A percentile compares a stretch with the other conserved stretches of the same genome.
Evolutionary conservation across 2,888 invertebrate species (phyloP).

Genomic region (Phymatocera aterrima): DNA sequence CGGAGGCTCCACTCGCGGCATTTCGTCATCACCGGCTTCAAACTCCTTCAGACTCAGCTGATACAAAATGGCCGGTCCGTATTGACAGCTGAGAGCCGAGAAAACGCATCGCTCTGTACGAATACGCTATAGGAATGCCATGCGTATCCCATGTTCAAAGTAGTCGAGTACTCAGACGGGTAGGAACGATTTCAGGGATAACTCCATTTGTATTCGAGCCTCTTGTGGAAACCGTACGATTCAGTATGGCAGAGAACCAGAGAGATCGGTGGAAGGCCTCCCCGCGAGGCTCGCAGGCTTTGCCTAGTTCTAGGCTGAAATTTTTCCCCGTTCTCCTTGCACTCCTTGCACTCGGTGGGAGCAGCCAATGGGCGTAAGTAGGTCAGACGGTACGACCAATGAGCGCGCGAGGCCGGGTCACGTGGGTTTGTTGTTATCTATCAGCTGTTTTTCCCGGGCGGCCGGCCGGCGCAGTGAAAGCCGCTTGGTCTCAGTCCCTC

Average conservation of each 20-base stretch:
- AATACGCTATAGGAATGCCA: neutral
- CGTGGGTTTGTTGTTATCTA: constrained; percentile 84
- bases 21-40: constrained; percentile 57
- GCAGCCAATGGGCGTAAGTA: constrained; percentile 77
- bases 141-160: neutral
- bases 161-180: constrained; percentile 3
- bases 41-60: constrained; percentile 61
- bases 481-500: constrained; percentile 67
- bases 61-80: constrained; percentile 58
- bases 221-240: neutral
- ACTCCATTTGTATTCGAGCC: neutral
- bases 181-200: neutral
- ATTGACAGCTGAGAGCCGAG: constrained; percentile 59
- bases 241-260: constrained; percentile 14
- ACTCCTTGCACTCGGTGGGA: constrained; percentile 54
- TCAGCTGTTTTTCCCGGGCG: constrained; percentile 78
- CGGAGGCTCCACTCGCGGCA: constrained; percentile 44
- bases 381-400: constrained; percentile 77
- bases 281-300: constrained; percentile 31
- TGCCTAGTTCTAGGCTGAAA: constrained; percentile 45
- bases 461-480: constrained; percentile 72
- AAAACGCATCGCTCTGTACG: neutral
- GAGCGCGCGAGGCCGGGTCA: constrained; percentile 73
- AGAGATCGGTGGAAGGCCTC: constrained; percentile 26
- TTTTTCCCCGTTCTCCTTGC: constrained; percentile 61